Conservation (phyloP, 2,797 vertebrate species). For the Aplochiton taeniatus region DNA sequence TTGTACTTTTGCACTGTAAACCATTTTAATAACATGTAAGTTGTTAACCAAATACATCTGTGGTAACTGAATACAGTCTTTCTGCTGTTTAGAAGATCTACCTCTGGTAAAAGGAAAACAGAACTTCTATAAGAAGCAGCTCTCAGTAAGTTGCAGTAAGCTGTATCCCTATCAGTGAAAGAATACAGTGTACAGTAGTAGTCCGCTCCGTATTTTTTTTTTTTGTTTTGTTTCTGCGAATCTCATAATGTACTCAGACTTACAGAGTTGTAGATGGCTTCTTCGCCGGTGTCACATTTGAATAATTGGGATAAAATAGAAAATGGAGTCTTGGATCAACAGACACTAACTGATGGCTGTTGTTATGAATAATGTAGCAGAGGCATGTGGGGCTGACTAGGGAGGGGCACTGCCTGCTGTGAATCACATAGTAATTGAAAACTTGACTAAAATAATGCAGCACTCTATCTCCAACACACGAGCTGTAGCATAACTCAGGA, state of each 20-base stretch:
- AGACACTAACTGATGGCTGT: slow-evolving; percentile 48
- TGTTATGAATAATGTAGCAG: slow-evolving; percentile 69
- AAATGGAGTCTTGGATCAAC: slow-evolving; percentile 67
- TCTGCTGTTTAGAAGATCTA: no score
- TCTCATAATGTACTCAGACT: slow-evolving; percentile 53
- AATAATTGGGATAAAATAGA: slow-evolving; percentile 64
- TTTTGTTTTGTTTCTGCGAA: slow-evolving; percentile 24
- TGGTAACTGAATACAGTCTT: no score
- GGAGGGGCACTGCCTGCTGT: slow-evolving; percentile 51
- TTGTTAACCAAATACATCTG: no score
- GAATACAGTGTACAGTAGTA: no score
- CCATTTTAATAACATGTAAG: no score
- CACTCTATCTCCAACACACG: slow-evolving; percentile 37
- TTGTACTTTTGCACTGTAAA: no score
- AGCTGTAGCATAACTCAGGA: neutral
- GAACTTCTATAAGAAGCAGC: no score
- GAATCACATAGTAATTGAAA: slow-evolving; percentile 66
- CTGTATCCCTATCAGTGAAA: no score
- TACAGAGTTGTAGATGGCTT: slow-evolving; percentile 43
- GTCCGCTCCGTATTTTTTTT: no score
- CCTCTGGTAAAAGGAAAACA: no score
- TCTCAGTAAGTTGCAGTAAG: no score
- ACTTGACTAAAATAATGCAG: slow-evolving; percentile 54
- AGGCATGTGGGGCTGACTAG: slow-evolving; percentile 27
- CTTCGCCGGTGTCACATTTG: slow-evolving; percentile 59